Percentiles rank a stretch among this genome's conserved stretches.
These are phyloP conservation scores for Ectropis grisescens DNA, from an alignment of 1,140 invertebrate genomes.

Conservation along the genomic window DNA sequence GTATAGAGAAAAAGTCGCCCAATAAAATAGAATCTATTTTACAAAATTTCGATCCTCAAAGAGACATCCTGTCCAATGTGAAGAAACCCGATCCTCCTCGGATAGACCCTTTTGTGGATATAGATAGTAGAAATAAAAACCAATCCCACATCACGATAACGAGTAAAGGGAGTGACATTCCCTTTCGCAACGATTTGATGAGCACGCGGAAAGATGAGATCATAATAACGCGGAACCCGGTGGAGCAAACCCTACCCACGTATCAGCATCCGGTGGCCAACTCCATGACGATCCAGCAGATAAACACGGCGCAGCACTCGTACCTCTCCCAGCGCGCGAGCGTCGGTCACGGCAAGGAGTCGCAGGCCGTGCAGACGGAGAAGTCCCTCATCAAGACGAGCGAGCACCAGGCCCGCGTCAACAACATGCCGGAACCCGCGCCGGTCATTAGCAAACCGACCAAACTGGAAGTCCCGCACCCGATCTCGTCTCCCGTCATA, in stretches of 20 bases:
- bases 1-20: constrained; percentile 42
- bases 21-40: constrained; percentile 55
- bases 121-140: constrained; percentile 32
- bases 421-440: constrained; percentile 26
- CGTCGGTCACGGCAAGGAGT: constrained; percentile 47
- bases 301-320: constrained; percentile 41
- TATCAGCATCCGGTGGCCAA: constrained; percentile 36
- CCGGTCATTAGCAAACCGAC: constrained; percentile 49
- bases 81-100: constrained; percentile 40
- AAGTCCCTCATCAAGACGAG: constrained; percentile 40
- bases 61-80: constrained; percentile 20
- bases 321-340: constrained; percentile 42
- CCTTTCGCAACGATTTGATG: constrained; percentile 39
- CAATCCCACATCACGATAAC: constrained; percentile 18
- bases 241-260: constrained; percentile 36
- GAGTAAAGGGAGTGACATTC: constrained; percentile 42
- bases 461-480: constrained; percentile 59
- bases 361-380: constrained; percentile 56
- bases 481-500: constrained; percentile 56
- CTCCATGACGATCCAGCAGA: constrained; percentile 56
- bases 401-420: constrained; percentile 33
- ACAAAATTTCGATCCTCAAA: constrained; percentile 44
- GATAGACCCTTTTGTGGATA: constrained; percentile 36
- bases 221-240: constrained; percentile 44
- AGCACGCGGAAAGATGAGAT: constrained; percentile 49